Percentiles rank a stretch among this genome's conserved stretches.
phyloP scores from a whole-genome alignment of 2,797 vertebrate species.

The Simalia tracyae region DNA sequence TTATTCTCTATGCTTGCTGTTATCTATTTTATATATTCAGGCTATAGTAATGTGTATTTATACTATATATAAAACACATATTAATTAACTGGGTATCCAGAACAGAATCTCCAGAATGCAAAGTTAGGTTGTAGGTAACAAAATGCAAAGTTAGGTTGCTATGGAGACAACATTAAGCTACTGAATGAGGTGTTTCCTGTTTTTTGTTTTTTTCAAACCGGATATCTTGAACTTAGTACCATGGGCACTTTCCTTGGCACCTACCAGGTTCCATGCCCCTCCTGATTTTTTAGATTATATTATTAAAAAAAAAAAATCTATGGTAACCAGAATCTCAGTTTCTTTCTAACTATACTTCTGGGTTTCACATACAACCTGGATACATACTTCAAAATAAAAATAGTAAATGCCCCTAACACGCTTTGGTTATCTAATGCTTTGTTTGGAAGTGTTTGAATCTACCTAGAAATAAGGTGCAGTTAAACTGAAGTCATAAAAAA shows the following conservation, averaged over 20 bases:
- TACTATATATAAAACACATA: not conserved
- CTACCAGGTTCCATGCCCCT: not conserved
- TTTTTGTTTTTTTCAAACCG: not conserved
- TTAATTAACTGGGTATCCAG: not conserved
- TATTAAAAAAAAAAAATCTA: not conserved
- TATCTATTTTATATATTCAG: not conserved
- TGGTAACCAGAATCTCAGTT: not conserved
- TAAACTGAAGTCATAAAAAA: not conserved
- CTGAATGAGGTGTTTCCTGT: not conserved
- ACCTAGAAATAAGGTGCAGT: not conserved
- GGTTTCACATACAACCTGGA: not conserved
- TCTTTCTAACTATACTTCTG: not conserved
- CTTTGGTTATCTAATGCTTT: not conserved
- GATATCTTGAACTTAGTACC: not conserved
- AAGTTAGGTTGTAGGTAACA: not conserved
- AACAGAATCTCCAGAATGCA: not conserved
- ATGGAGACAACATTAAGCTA: not conserved
- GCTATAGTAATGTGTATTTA: not conserved
- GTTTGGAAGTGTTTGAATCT: not conserved
- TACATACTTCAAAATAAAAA: not conserved
- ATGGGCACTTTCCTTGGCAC: not conserved
- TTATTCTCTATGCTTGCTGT: not conserved
- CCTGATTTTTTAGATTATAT: not conserved
- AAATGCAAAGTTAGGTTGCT: not conserved
- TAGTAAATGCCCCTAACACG: not conserved